Evolutionary conservation across 30 jellyfish, hydroid and myxozoan species (phyloP).

Genomic region (Turritopsis dohrnii): DNA sequence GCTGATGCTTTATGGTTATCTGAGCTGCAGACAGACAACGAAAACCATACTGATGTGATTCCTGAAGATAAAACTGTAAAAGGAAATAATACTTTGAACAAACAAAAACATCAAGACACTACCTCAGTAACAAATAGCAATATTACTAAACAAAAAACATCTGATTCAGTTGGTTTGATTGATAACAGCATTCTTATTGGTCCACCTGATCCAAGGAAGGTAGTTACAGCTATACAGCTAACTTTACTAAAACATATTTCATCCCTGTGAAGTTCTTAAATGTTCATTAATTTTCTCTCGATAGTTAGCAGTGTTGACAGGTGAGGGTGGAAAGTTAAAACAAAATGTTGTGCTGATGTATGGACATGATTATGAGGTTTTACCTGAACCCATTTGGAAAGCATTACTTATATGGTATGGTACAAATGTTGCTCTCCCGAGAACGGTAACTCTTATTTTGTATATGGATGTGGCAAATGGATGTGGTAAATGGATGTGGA

Average conservation of each 20-base stretch:
- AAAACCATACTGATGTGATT: not conserved
- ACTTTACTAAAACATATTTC: not conserved
- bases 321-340: constrained; percentile 88
- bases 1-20: not conserved
- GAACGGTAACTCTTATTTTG: constrained; percentile 49
- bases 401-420: constrained; percentile 90
- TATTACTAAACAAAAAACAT: constrained; percentile 30
- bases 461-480: too few relatives aligned
- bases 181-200: constrained; percentile 47
- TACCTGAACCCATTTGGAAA: constrained; percentile 92
- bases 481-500: too few relatives aligned
- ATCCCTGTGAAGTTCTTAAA: not conserved
- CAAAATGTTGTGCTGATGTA: constrained; percentile 28
- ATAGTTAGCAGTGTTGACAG: constrained; percentile 60
- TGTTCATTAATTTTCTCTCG: not conserved
- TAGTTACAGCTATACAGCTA: not conserved
- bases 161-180: constrained; percentile 47
- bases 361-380: constrained; percentile 67
- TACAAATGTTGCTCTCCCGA: constrained; percentile 63
- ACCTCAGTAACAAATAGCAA: constrained; percentile 29
- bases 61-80: not conserved
- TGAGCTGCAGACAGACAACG: not conserved
- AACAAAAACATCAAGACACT: not conserved
- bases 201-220: constrained; percentile 59
- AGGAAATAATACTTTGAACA: not conserved